phyloP scores from a whole-genome alignment of 2,113 vertebrate species.

The Bothrops jararaca region DNA sequence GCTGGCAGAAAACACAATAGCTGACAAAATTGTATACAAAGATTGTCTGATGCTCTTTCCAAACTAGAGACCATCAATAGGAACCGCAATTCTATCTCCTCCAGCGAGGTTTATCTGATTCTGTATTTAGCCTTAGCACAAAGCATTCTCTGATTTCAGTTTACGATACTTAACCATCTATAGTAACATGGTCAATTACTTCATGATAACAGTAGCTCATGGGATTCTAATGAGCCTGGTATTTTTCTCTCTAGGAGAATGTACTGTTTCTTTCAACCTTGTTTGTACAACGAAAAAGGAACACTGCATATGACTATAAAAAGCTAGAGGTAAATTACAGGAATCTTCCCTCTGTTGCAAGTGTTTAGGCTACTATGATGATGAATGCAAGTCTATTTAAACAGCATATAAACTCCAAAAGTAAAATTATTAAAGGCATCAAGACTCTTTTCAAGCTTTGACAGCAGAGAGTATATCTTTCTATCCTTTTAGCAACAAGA shows the following conservation, averaged over 20 bases:
- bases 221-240: constrained; percentile 34
- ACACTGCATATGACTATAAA: constrained; percentile 58
- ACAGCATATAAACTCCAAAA: constrained; percentile 79
- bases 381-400: constrained; percentile 76
- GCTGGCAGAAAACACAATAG: not conserved
- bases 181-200: constrained; percentile 15
- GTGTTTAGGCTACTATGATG: constrained; percentile 57
- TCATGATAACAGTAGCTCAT: constrained; percentile 32
- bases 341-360: constrained; percentile 55
- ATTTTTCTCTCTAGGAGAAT: constrained; percentile 40
- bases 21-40: constrained; percentile 12
- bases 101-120: constrained; percentile 4
- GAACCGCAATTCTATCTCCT: constrained; percentile 23
- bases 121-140: constrained; percentile 6
- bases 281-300: constrained; percentile 59
- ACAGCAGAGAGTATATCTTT: constrained; percentile 76
- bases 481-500: constrained; percentile 73
- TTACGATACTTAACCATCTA: not conserved
- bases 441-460: constrained; percentile 72
- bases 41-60: constrained; percentile 17
- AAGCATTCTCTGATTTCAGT: constrained; percentile 26
- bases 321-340: constrained; percentile 60
- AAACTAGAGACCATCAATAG: not conserved
- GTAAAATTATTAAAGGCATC: constrained; percentile 72
- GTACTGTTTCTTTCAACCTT: constrained; percentile 47